These are phyloP conservation scores for Zosterops japonicus DNA, from an alignment of 2,113 vertebrate genomes.

Conservation along the genomic window DNA sequence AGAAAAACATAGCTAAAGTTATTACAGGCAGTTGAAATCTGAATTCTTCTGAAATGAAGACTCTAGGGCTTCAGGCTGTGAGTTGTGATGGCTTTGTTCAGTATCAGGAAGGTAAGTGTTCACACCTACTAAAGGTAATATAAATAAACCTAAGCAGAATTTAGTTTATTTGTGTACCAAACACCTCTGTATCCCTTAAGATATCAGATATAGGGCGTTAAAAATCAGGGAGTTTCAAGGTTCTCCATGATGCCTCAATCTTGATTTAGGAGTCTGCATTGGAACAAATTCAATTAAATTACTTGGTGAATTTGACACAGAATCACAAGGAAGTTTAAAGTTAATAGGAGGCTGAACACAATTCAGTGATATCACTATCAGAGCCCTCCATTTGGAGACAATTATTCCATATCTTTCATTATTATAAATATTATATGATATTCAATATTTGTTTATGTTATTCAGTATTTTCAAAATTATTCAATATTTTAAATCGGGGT, in stretches of 20 bases:
- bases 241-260: neutral
- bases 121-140: neutral
- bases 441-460: neutral
- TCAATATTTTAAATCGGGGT: neutral
- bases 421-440: neutral
- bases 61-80: neutral
- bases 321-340: neutral
- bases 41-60: neutral
- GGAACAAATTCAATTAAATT: neutral
- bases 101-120: neutral
- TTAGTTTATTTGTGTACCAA: neutral
- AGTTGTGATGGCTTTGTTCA: neutral
- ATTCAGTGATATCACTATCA: neutral
- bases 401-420: neutral
- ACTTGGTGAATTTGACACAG: neutral
- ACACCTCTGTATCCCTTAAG: neutral
- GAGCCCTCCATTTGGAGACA: neutral
- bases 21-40: neutral
- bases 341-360: neutral
- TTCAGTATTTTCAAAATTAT: neutral
- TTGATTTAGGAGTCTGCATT: neutral
- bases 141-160: neutral
- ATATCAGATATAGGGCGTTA: neutral
- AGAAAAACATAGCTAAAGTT: neutral
- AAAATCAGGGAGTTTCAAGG: neutral